phyloP scores from a whole-genome alignment of 2,113 vertebrate species.

The Phasianus colchicus region DNA sequence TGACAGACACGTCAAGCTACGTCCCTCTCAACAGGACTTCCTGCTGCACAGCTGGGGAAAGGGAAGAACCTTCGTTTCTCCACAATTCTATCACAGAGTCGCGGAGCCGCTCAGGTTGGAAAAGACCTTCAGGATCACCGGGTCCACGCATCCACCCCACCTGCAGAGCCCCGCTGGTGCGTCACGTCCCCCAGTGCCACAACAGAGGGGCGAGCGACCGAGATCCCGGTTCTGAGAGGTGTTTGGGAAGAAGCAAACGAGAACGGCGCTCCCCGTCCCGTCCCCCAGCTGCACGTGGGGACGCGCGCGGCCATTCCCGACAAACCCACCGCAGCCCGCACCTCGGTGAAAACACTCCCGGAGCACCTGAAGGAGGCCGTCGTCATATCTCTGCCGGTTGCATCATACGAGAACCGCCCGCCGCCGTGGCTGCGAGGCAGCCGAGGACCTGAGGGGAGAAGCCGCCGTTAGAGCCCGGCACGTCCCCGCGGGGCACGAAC shows the following conservation, averaged over 20 bases:
- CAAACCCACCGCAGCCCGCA: not conserved
- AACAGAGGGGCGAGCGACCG: not conserved
- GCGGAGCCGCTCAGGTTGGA: not conserved
- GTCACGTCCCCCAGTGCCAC: not conserved
- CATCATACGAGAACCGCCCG: not conserved
- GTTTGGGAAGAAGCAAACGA: not conserved
- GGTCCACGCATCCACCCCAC: not conserved
- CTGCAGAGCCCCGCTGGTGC: not conserved
- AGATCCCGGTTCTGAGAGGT: fast-evolving
- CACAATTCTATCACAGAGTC: not conserved
- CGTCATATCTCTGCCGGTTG: slow-evolving; percentile 62
- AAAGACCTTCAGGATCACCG: not conserved
- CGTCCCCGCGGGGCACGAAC: not conserved
- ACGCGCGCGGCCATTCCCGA: fast-evolving
- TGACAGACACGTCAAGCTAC: fast-evolving
- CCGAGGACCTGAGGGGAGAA: not conserved
- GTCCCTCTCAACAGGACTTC: not conserved
- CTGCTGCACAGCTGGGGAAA: not conserved
- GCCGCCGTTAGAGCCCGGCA: not conserved
- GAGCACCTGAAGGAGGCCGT: slow-evolving; percentile 1
- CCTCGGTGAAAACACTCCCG: slow-evolving; percentile 43
- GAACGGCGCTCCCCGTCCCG: not conserved
- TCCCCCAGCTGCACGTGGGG: fast-evolving
- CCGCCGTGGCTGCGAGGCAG: not conserved
- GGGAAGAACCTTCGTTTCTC: fast-evolving